Conservation (phyloP, 2,113 vertebrate genomes). For the Callorhinus ursinus region DNA sequence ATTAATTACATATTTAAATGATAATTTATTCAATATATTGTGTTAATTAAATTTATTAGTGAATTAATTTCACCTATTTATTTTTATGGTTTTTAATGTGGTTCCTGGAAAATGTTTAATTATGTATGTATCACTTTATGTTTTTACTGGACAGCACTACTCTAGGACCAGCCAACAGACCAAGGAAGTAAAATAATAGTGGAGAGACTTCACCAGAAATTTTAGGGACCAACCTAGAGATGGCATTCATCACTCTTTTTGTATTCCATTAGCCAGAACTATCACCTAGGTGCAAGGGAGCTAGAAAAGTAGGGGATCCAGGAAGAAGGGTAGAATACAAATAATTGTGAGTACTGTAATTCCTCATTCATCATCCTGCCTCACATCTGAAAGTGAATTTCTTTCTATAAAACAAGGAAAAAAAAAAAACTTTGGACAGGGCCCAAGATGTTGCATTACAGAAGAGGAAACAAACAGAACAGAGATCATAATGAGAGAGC, state of each 20-base stretch:
- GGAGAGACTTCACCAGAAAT: background rate
- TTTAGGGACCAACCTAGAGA: background rate
- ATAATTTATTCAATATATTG: background rate
- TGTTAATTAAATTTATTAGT: background rate
- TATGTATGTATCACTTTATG: background rate
- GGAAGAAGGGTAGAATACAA: background rate
- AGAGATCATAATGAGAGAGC: background rate
- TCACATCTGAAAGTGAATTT: background rate
- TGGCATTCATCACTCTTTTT: background rate
- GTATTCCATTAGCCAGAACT: background rate
- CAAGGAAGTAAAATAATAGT: background rate
- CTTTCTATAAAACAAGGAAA: background rate
- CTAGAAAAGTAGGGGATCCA: background rate
- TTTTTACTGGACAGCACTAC: background rate
- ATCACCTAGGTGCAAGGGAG: background rate
- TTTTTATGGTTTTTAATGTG: conserved; percentile 9
- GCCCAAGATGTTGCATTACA: background rate
- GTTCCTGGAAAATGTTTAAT: background rate
- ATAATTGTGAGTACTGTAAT: background rate
- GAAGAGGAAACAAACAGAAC: background rate
- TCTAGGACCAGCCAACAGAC: background rate
- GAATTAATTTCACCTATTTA: background rate
- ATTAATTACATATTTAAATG: background rate
- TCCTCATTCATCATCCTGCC: background rate
- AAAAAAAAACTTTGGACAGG: background rate